These are phyloP conservation scores for Bergia sp. DNA, from an alignment of 92 coral and sea anemone species.

Conservation along the genomic window DNA sequence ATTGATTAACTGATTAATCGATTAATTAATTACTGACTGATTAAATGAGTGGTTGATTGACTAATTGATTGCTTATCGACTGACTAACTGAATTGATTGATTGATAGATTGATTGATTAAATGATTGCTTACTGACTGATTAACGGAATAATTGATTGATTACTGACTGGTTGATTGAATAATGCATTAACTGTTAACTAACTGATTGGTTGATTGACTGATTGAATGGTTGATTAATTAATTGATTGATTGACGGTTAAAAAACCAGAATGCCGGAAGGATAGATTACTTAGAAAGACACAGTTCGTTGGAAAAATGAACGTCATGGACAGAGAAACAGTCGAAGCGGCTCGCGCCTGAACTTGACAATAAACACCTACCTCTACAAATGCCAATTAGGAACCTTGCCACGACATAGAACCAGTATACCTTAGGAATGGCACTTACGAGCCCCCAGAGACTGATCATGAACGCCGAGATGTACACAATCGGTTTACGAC, in stretches of 20 bases:
- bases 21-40: neutral
- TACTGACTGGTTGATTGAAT: neutral
- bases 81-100: neutral
- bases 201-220: neutral
- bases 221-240: neutral
- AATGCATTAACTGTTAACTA: too few relatives aligned
- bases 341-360: neutral
- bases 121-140: neutral
- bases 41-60: neutral
- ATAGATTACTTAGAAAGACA: too few relatives aligned
- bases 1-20: neutral
- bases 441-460: conserved; percentile 66
- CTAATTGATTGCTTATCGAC: neutral
- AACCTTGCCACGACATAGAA: conserved; percentile 73
- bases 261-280: neutral
- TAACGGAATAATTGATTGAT: neutral
- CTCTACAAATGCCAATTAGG: conserved; percentile 78
- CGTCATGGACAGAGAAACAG: neutral
- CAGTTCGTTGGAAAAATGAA: too few relatives aligned
- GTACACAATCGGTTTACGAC: conserved; percentile 69
- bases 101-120: neutral
- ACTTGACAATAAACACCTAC: conserved; percentile 43
- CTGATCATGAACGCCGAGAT: conserved; percentile 62
- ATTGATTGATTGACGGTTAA: neutral
- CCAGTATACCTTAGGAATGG: conserved; percentile 78